phyloP scores from a whole-genome alignment of 2,797 vertebrate species.

The Periophthalmus magnuspinnatus region DNA sequence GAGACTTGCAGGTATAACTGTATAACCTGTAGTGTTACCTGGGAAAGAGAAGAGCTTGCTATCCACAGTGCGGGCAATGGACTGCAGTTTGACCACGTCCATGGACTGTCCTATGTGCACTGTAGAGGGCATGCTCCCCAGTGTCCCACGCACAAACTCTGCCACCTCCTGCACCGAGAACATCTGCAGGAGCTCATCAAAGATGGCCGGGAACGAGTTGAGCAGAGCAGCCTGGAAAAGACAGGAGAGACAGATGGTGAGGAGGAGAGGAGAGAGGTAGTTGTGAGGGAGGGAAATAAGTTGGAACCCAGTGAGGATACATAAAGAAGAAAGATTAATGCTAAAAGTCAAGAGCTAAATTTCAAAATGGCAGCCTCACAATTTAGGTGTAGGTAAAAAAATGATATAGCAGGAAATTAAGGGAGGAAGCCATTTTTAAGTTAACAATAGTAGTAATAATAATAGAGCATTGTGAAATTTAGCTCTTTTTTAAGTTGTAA shows the following conservation, averaged over 20 bases:
- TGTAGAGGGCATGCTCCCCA: constrained; percentile 96
- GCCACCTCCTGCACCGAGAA: constrained; percentile 96
- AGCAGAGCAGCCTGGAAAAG: constrained; percentile 87
- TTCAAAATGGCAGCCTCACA: not conserved
- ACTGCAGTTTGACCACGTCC: constrained; percentile 97
- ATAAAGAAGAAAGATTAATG: not conserved
- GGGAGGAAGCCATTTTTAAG: too few species aligned
- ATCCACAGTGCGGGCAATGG: constrained; percentile 94
- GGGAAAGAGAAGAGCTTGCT: constrained; percentile 97
- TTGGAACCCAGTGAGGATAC: constrained; percentile 4
- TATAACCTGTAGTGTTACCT: constrained; percentile 69
- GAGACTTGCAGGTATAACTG: too few species aligned
- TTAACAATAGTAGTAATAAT: not conserved
- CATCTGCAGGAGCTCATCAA: constrained; percentile 96
- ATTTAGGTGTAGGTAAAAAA: not conserved
- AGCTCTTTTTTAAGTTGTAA: not conserved
- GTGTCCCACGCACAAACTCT: constrained; percentile 91
- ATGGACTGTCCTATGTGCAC: constrained; percentile 95
- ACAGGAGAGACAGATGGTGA: constrained; percentile 5
- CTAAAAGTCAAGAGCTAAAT: constrained; percentile 12
- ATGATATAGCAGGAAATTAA: too few species aligned
- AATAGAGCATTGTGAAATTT: constrained; percentile 7
- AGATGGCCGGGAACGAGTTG: constrained; percentile 95
- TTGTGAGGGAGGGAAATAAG: constrained; percentile 3
- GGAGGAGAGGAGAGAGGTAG: not conserved